These are phyloP conservation scores for Pipistrellus pipistrellus DNA, from an alignment of 2,797 vertebrate species.

Conservation along the genomic window DNA sequence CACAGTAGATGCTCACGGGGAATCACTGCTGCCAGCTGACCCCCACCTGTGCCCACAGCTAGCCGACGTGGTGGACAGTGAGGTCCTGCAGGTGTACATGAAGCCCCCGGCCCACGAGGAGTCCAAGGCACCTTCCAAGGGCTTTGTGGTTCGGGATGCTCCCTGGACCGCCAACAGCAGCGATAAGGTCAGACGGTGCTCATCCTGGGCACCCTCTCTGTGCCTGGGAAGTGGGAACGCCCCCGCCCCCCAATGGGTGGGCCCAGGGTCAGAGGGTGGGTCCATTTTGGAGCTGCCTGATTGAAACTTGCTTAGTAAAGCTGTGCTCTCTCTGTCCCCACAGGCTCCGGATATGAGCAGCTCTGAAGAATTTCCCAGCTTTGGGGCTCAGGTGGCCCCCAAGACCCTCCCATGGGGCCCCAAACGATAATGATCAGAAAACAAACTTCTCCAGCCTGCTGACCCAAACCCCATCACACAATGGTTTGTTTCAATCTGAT, in stretches of 20 bases:
- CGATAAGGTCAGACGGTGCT: slow-evolving; percentile 93
- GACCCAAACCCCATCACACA: slow-evolving; percentile 84
- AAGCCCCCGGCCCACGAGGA: slow-evolving; percentile 94
- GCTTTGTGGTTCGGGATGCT: slow-evolving; percentile 98
- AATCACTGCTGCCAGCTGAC: neutral
- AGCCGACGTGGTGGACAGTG: slow-evolving; percentile 95
- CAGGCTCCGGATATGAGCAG: slow-evolving; percentile 99
- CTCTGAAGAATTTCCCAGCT: slow-evolving; percentile 99
- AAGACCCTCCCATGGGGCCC: slow-evolving; percentile 98
- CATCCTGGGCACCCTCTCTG: rapidly evolving
- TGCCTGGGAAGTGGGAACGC: neutral
- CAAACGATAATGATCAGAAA: slow-evolving; percentile 95
- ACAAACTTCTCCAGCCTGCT: slow-evolving; percentile 88
- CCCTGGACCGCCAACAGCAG: slow-evolving; percentile 94
- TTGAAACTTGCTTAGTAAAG: neutral
- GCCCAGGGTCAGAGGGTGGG: rapidly evolving
- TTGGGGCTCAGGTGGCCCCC: slow-evolving; percentile 96
- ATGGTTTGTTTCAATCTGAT: slow-evolving; percentile 85
- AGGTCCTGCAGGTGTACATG: slow-evolving; percentile 96
- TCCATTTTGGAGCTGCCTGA: rapidly evolving
- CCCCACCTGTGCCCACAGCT: slow-evolving; percentile 87
- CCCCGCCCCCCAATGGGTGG: neutral
- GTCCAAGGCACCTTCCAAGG: slow-evolving; percentile 95
- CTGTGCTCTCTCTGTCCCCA: slow-evolving; percentile 58
- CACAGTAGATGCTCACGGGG: too few species aligned